Evolutionary conservation across 2,888 invertebrate species (phyloP), one percentile per base, ranked within the genome.

Genomic region (Lottia gigantea): DNA sequence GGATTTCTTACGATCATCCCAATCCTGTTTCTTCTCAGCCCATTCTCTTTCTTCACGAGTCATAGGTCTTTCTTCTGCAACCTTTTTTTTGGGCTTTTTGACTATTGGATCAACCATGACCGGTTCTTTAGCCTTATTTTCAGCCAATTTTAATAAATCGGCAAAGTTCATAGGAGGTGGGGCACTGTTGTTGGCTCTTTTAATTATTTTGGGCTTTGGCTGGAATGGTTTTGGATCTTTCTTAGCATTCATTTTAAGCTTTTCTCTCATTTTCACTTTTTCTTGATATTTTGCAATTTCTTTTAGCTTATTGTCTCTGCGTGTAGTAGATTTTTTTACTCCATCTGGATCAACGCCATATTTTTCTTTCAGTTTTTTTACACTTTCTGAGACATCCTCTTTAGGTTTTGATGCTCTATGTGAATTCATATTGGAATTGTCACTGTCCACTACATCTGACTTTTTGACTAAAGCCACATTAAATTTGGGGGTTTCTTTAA

Each of bases 41-140:
- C 81, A 72, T 25, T 84, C 83, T 46, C 80, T 76, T 66, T 84
- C 84, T 25, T 82, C 80, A 66, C 83, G 83, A 4, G 82, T 83
- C 73, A 80, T 72, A 7, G 81, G 82, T 46, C 82, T 73, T 16
- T 76, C 73, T 25, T 79, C 78, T 15, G 75, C 72, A 62, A 74
- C 64, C 26, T 74, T 76, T 66, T 74, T 76, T 66, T 71, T 73
- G 12, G 55, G 55, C 23, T 55, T 55, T 55, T 19, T 19, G 11
- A 23, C 23, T 11, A 72, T 47, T 15, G 55, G 62, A 23, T 68
- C 46, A 11, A 68, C 70, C 23, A 73, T 76, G 1, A 74, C 77
- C 15, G 78, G 76, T 40, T 78, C 78, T 64, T 77, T 76, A 62
- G 76, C 71, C 55, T 84, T 83, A 63, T 75, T 46, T 71, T 76